Evolutionary conservation across 1,140 invertebrate species (phyloP), one percentile per base, ranked within the genome.

Genomic region (Diachasmimorpha longicaudata): DNA sequence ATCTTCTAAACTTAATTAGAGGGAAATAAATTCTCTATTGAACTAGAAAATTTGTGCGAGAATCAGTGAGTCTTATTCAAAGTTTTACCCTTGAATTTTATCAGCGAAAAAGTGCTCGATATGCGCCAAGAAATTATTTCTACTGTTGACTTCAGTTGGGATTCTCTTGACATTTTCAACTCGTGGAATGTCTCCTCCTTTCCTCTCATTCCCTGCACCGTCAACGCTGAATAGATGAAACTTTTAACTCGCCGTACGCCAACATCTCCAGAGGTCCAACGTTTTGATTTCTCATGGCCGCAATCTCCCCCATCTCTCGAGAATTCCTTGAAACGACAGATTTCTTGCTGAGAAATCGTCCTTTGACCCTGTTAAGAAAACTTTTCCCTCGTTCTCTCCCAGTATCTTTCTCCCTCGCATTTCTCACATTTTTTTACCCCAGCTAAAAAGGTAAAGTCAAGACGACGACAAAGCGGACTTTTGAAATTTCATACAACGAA

Each of bases 301-400:
- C 23, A 21, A 21, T 68, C 25, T 39, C 66, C 16, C 14, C 14
- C 66, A 16, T 68, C 31, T 19, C 36, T 39, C 31, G 25, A 39
- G 25, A 19, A 16, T 37, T 39, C 36, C 66, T 39, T 36, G 31
- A 68, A 37, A 68, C 66, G 66, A 68, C 66, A 68, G 36, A 68
- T 68, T 68, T 68, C 36, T 68, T 68, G 36, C n/a, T 16, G 36
- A 37, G 36, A 68, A 68, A 68, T 68, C 66, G 39, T 39, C 25
- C 36, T 37, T 68, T 68, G 25, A 68, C 36, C 25, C 66, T 39
- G 36, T 68, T 68, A 68, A 68, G 66, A 19, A 39, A 37, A 37
- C n/a, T 68, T 66, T 66, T 66, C 25, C 25, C 21, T 66, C 23
- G 11, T 36, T 68, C 36, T 5, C 31, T 16, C 16, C 16, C 14